Evolutionary conservation across 2,113 vertebrate genomes (phyloP).

Genomic region (Seriola quinqueradiata): DNA sequence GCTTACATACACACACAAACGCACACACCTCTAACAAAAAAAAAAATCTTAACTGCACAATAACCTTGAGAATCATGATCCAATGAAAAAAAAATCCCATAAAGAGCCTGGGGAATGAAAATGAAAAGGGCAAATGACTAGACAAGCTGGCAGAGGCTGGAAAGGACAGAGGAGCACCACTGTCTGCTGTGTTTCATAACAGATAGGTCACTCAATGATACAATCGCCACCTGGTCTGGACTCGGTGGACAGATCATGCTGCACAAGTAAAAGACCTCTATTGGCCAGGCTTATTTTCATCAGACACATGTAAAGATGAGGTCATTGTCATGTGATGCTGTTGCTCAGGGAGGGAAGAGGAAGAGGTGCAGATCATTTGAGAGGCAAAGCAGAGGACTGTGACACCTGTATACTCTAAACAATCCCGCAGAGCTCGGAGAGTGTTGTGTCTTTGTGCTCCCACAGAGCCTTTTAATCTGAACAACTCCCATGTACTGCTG

Average conservation of each 20-base stretch:
- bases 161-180: conserved; percentile 47
- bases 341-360: conserved; percentile 38
- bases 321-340: conserved; percentile 64
- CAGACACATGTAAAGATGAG: conserved; percentile 50
- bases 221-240: conserved; percentile 44
- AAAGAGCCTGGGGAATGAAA: conserved; percentile 60
- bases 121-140: conserved; percentile 73
- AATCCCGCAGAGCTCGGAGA: conserved; percentile 21
- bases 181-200: conserved; percentile 53
- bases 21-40: conserved; percentile 47
- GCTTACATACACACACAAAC: conserved; percentile 52
- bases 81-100: conserved; percentile 48
- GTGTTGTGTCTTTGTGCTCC: not conserved
- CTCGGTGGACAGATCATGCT: conserved; percentile 22
- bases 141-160: conserved; percentile 47
- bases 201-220: conserved; percentile 55
- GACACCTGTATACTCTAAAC: conserved; percentile 62
- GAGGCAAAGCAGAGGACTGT: conserved; percentile 69
- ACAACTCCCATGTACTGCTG: not conserved
- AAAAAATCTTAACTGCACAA: conserved; percentile 40
- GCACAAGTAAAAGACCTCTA: conserved; percentile 32
- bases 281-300: conserved; percentile 14
- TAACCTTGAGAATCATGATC: conserved; percentile 64
- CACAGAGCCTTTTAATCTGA: conserved; percentile 30
- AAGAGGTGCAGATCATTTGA: conserved; percentile 67